Conservation (phyloP, 1,140 invertebrate species). For the Leptinotarsa undecemlineata region DNA sequence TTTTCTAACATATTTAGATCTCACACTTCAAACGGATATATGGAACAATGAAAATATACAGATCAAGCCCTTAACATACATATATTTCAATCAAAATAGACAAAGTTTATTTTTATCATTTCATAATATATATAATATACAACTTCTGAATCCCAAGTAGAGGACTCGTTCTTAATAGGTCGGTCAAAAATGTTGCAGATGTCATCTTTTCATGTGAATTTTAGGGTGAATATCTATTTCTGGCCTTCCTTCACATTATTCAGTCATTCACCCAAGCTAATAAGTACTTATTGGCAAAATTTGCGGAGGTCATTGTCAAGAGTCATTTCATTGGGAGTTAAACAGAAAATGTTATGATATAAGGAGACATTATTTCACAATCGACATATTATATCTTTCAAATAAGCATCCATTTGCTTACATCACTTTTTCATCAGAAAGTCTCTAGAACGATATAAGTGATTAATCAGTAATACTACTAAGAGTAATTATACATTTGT, state of each 20-base stretch:
- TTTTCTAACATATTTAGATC: constrained; percentile 44
- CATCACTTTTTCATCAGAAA: no score
- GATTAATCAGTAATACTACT: no score
- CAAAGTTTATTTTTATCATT: constrained; percentile 43
- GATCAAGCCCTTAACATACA: constrained; percentile 48
- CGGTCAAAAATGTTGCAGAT: neutral
- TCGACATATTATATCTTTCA: no score
- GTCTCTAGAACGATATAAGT: no score
- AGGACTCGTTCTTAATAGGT: neutral
- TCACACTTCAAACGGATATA: constrained; percentile 37
- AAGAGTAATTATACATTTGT: no score
- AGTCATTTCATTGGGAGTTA: constrained; percentile 29
- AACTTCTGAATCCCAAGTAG: constrained; percentile 29
- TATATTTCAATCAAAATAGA: constrained; percentile 53
- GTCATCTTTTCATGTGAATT: neutral
- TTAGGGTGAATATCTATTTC: neutral
- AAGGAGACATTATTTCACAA: no score
- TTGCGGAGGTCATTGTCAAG: constrained; percentile 40
- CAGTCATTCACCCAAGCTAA: constrained; percentile 46
- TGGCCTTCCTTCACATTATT: constrained; percentile 25
- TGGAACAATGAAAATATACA: constrained; percentile 53
- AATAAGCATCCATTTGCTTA: no score
- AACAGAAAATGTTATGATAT: neutral
- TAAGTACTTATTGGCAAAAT: constrained; percentile 46
- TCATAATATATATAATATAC: constrained; percentile 30